A percentile compares a stretch with the other conserved stretches of the same genome.
Evolutionary conservation across 2,888 invertebrate species (phyloP).

Genomic region (Diarsia mendica): DNA sequence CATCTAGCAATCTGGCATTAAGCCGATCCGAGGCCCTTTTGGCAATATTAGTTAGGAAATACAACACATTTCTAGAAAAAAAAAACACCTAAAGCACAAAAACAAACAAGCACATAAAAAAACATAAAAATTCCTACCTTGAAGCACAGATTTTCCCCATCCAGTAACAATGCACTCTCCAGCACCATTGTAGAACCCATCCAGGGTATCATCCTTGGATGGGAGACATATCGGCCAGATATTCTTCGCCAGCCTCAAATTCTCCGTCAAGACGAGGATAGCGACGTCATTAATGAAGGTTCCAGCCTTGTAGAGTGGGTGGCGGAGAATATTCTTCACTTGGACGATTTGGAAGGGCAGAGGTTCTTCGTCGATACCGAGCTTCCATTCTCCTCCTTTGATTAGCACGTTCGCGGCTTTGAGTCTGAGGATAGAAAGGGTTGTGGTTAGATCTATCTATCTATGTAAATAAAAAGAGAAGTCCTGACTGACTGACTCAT

Average conservation of each 20-base stretch:
- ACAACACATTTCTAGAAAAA: background rate
- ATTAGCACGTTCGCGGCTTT: conserved; percentile 92
- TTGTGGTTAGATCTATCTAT: too few relatives aligned
- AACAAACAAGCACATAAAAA: background rate
- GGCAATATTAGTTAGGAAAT: too few relatives aligned
- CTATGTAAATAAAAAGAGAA: too few relatives aligned
- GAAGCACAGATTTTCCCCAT: conserved; percentile 95
- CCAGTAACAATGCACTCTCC: conserved; percentile 94
- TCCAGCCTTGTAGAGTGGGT: conserved; percentile 92
- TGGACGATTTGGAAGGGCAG: conserved; percentile 94
- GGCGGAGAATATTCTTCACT: conserved; percentile 92
- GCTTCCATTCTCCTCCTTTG: conserved; percentile 96
- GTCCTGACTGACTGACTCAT: too few relatives aligned
- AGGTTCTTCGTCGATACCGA: conserved; percentile 95
- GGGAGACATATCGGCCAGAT: conserved; percentile 94
- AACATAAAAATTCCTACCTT: conserved; percentile 89
- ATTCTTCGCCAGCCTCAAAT: conserved; percentile 92
- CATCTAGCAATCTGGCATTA: too few relatives aligned
- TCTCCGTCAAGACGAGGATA: conserved; percentile 92
- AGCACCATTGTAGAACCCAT: conserved; percentile 90
- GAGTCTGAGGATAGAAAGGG: conserved; percentile 75
- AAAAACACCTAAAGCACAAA: background rate
- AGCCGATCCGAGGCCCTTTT: too few relatives aligned
- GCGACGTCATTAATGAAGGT: conserved; percentile 93
- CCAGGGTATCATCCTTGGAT: conserved; percentile 82